Base-by-base conservation (phyloP, 2,113 vertebrate genomes). In the Labrus mixtus region DNA sequence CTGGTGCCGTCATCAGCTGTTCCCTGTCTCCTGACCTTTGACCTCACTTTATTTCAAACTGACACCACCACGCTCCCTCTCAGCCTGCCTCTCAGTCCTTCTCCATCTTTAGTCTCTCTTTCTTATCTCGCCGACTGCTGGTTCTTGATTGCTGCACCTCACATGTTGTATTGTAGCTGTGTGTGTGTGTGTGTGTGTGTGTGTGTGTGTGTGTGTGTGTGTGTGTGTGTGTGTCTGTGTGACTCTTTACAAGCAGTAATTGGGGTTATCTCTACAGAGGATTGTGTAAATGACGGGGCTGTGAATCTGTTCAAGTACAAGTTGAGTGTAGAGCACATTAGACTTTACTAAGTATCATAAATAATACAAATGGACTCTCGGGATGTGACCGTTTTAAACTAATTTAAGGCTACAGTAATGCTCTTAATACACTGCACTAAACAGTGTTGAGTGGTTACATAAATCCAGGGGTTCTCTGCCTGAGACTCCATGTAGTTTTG, bases 181-280 rank as follows among this genome's bases (percentile, higher is more conserved):
- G 46, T 33, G 41, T 59, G 50, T 53, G 43, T 45, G 43, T 45
- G 43, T 29, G 29, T 39, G 1, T 2, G 41, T 33, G 43, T 59
- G 57, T 48, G 46, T 17, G 46, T 48, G 46, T 1, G 8, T 43
- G 46, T 33, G 36, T 54, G 51, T 54, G n/a, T n/a, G n/a, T 33
- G 43, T 59, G 57, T 48, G 46, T 17, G 46, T 48, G 46, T 1
- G 8, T 43, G 46, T 33, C 29, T 54, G 51, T 54, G 73, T n/a
- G 46, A 53, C 46, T 69, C 50, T 76, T 62, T 60, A 78, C 78
- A 61, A 82, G 84, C 61, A 78, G 70, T 90, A 89, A 90, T 89
- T 90, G 90, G 59, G 90, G 88, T 90, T 86, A 89, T 86, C 82
- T 83, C 86, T 86, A 4, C 23, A 71, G 88, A 81, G 88, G 73